phyloP scores from a whole-genome alignment of 2,113 vertebrate genomes.

The Aviceda subcristata region DNA sequence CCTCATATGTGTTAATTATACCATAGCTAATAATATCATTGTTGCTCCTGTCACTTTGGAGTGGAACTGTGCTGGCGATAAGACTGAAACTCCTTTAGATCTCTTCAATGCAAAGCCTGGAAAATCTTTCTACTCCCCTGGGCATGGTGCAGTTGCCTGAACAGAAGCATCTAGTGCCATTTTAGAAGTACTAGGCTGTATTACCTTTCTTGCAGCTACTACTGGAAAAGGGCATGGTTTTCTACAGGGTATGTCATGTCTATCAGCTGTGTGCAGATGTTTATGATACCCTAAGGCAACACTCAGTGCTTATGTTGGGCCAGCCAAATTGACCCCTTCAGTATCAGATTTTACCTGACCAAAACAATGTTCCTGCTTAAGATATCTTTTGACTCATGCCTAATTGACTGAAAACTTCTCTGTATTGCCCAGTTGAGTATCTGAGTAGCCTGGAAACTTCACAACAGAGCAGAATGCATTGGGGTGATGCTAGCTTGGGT shows the following conservation, averaged over 20 bases:
- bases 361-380: not conserved
- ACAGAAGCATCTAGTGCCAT: not conserved
- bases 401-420: not conserved
- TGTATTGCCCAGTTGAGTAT: not conserved
- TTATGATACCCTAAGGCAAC: not conserved
- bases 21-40: not conserved
- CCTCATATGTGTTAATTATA: rapidly evolving
- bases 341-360: not conserved
- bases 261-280: rapidly evolving
- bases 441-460: not conserved
- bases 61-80: not conserved
- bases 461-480: not conserved
- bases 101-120: not conserved
- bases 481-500: not conserved
- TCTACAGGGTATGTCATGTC: not conserved
- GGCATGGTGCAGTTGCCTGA: not conserved
- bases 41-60: not conserved
- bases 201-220: not conserved
- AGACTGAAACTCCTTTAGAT: not conserved
- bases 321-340: not conserved
- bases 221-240: not conserved
- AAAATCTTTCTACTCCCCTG: not conserved
- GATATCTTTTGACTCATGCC: rapidly evolving
- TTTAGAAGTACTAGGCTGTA: not conserved
- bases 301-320: not conserved